Percentiles rank a stretch among this genome's conserved stretches.
Conservation (phyloP, 1,140 invertebrate species). For the Monochamus saltuarius region DNA sequence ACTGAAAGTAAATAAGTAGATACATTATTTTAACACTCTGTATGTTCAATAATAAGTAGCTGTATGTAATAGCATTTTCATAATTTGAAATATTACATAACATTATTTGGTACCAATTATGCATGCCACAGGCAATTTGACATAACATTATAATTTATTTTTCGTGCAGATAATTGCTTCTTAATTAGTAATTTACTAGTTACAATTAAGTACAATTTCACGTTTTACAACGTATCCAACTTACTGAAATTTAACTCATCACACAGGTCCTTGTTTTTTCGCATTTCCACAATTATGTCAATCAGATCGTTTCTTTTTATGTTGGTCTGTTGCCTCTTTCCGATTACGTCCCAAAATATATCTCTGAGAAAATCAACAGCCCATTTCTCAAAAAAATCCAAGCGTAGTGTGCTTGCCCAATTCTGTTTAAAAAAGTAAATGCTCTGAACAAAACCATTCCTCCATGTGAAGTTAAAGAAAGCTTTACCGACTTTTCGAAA, state of each 20-base stretch:
- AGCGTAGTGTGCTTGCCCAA: conserved; percentile 11
- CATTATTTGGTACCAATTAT: no score
- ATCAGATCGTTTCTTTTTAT: conserved; percentile 36
- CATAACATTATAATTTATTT: no score
- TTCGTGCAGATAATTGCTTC: no score
- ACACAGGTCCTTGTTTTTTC: conserved; percentile 19
- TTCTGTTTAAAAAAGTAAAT: conserved; percentile 34
- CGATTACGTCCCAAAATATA: conserved; percentile 31
- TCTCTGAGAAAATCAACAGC: conserved; percentile 27
- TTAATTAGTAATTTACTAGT: no score
- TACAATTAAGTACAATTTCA: background rate
- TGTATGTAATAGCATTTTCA: no score
- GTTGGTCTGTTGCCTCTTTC: conserved; percentile 17
- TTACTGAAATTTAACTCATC: no score
- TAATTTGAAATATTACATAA: no score
- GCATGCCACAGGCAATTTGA: no score
- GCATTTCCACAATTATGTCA: conserved; percentile 35
- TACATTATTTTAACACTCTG: no score
- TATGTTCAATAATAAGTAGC: no score
- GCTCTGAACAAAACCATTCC: conserved; percentile 20
- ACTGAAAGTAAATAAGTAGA: no score
- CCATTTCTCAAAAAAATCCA: conserved; percentile 30
- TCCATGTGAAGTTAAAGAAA: conserved; percentile 30
- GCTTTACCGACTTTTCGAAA: conserved; percentile 41
- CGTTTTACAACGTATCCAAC: no score